Base-by-base conservation (phyloP, 2,113 vertebrate species). In the Grammomys dolichurus region DNA sequence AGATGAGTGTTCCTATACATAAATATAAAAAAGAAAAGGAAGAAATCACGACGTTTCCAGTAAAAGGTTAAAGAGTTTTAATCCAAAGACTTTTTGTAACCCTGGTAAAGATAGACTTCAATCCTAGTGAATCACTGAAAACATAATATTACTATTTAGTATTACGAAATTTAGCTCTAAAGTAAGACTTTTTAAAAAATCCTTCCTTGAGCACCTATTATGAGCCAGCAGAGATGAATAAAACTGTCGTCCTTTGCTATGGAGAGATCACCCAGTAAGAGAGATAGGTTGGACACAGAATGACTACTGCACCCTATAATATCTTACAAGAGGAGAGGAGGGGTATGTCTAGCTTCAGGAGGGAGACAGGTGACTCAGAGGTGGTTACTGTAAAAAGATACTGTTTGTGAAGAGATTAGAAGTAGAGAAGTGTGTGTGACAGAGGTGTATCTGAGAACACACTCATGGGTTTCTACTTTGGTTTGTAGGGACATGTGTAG, bases 81-180 rank as follows among this genome's bases (percentile, higher is more conserved):
- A 73, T 56, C 22, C 60, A 54, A 87, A 86, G 67, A 36, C 19
- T n/a, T 73, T 69, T 86, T 84, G 81, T 36, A 9, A 73, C 51
- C 56, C 72, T 87, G 69, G 65, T 70, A 95, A 75, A 93, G 63
- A 63, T 51, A 13, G 54, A 48, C 46, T 96, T 84, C 65, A 7
- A 31, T 31, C 51, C 94, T 95, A 67, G 46, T 46, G 31, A 93
- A 94, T 88, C 56, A 24, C 69, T 91, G 28, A 22, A 85, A 88
- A 10, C 54, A 19, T 2, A n/a, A 40, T 43, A 36, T 40, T 60
- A 69, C 40, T 95, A 91, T 77, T 91, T 89, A 85, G 24, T 43
- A 63, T 54, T 80, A 54, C 46, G n/a, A 31, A 88, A 85, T 92
- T 93, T 43, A 95, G 67, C 72, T 87, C 76, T 95, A 31, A 82